A percentile compares a stretch with the other conserved stretches of the same genome.
Conservation (phyloP, 2,113 vertebrate genomes). For the Herpetotheres cachinnans region DNA sequence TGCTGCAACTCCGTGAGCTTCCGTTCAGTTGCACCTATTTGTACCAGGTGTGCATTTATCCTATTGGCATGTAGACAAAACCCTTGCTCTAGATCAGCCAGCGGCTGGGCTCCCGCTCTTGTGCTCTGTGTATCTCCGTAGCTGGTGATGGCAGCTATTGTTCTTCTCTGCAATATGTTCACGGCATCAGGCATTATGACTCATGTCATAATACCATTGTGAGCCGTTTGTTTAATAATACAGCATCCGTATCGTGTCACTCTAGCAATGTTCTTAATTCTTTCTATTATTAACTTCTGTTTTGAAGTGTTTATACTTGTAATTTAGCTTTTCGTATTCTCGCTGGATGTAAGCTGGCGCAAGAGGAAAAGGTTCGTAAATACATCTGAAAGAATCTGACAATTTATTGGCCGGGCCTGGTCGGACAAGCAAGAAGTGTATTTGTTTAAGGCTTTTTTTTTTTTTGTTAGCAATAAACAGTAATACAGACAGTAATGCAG, state of each 20-base stretch:
- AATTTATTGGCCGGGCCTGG: background rate
- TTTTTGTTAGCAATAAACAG: background rate
- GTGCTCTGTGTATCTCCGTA: background rate
- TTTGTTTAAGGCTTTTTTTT: background rate
- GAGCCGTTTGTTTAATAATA: slow-evolving; percentile 47
- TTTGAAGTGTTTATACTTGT: slow-evolving; percentile 23
- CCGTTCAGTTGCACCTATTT: background rate
- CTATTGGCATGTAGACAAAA: background rate
- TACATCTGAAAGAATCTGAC: background rate
- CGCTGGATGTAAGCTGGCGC: background rate
- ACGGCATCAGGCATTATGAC: background rate
- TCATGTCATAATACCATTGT: slow-evolving; percentile 43
- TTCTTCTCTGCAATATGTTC: slow-evolving; percentile 30
- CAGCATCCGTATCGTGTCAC: background rate
- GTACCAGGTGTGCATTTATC: background rate
- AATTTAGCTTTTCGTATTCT: background rate
- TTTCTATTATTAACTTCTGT: slow-evolving; percentile 38
- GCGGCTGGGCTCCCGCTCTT: background rate
- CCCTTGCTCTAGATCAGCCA: background rate
- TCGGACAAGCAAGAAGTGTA: background rate
- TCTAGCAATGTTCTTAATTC: slow-evolving; percentile 9
- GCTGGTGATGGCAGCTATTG: slow-evolving; percentile 31
- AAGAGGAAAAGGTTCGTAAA: background rate
- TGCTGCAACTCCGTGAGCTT: background rate
- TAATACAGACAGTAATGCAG: background rate